Percentiles rank a stretch among this genome's conserved stretches.
These are phyloP conservation scores for Tetragonula carbonaria DNA, from an alignment of 2,888 invertebrate genomes.

Conservation along the genomic window DNA sequence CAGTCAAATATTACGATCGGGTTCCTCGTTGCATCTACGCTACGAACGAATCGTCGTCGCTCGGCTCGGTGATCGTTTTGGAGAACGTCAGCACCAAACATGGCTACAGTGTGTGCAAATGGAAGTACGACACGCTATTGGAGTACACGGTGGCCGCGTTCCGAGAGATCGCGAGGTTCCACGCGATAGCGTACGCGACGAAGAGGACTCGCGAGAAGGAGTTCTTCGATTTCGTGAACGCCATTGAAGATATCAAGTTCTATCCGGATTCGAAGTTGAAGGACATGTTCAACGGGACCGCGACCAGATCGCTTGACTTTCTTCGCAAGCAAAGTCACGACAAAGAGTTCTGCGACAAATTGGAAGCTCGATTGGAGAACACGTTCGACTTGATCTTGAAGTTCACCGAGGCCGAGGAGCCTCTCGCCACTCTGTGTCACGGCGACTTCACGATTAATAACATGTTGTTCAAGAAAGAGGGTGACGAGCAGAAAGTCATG, in stretches of 20 bases:
- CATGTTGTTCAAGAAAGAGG: constrained; percentile 66
- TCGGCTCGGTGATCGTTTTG: constrained; percentile 65
- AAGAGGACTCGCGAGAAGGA: constrained; percentile 65
- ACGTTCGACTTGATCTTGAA: constrained; percentile 56
- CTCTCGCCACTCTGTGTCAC: constrained; percentile 77
- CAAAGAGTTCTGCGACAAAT: constrained; percentile 67
- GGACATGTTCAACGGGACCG: constrained; percentile 6
- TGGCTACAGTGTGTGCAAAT: constrained; percentile 66
- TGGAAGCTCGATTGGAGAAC: constrained; percentile 58
- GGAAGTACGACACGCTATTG: constrained; percentile 60
- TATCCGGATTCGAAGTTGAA: neutral
- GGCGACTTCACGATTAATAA: constrained; percentile 80
- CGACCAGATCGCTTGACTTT: constrained; percentile 65
- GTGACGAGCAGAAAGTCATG: constrained; percentile 51
- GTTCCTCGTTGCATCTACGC: constrained; percentile 62
- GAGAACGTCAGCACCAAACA: constrained; percentile 68
- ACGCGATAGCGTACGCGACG: constrained; percentile 74
- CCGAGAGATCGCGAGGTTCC: constrained; percentile 76
- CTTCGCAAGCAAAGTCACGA: constrained; percentile 60
- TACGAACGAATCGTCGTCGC: constrained; percentile 28
- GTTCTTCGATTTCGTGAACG: constrained; percentile 67
- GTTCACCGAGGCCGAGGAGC: constrained; percentile 67
- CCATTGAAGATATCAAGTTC: constrained; percentile 65
- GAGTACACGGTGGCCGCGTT: constrained; percentile 74
- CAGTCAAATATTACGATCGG: constrained; percentile 26